These are phyloP conservation scores for Hemithea aestivaria DNA, from an alignment of 2,888 invertebrate genomes.

Conservation along the genomic window DNA sequence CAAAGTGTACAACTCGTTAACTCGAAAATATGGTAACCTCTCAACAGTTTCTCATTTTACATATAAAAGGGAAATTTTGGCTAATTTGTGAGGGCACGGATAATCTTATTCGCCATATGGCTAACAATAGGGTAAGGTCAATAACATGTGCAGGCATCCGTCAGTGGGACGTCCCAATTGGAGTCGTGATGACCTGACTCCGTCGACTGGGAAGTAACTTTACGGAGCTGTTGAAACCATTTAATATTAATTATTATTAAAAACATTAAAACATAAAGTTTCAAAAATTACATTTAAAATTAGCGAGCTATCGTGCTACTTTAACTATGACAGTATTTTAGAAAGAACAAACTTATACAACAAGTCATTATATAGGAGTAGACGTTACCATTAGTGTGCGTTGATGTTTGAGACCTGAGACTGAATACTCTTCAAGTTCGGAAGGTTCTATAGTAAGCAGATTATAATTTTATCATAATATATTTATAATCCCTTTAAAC, in stretches of 20 bases:
- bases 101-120: constrained; percentile 67
- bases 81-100: constrained; percentile 49
- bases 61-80: constrained; percentile 39
- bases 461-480: too few species aligned
- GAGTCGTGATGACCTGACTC: constrained; percentile 53
- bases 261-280: background rate
- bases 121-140: constrained; percentile 73
- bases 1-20: constrained; percentile 30
- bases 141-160: constrained; percentile 68
- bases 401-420: too few species aligned
- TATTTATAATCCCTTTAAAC: too few species aligned
- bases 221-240: constrained; percentile 47
- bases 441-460: too few species aligned
- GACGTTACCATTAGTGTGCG: too few species aligned
- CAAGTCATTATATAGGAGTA: too few species aligned
- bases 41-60: constrained; percentile 29
- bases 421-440: too few species aligned
- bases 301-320: too few species aligned
- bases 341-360: too few species aligned
- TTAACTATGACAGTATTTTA: too few species aligned
- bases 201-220: constrained; percentile 29
- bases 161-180: constrained; percentile 68
- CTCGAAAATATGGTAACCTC: constrained; percentile 33
- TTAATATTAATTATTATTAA: too few species aligned
- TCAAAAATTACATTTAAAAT: constrained; percentile 1